These are phyloP conservation scores for Dipodomys ordii DNA, from an alignment of 2,113 vertebrate genomes.

Conservation along the genomic window DNA sequence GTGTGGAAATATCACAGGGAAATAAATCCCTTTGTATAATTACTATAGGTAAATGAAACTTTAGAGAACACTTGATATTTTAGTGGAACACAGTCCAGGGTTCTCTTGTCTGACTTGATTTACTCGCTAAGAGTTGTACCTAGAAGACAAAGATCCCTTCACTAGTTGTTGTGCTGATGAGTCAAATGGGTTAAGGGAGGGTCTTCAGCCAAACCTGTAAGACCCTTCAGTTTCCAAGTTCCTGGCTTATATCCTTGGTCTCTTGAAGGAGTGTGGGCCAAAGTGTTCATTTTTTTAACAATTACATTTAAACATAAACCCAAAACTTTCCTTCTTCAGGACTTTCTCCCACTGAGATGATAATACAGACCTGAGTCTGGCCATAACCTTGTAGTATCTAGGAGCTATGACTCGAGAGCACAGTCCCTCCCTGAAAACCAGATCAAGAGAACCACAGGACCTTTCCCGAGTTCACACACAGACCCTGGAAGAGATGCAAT, in stretches of 20 bases:
- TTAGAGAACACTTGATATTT: neutral
- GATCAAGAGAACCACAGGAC: too few species aligned
- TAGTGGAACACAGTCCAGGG: too few species aligned
- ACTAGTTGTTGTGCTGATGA: rapidly evolving
- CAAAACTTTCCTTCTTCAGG: neutral
- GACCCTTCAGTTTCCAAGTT: neutral
- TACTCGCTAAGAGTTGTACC: neutral
- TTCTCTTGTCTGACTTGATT: neutral
- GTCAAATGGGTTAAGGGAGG: neutral
- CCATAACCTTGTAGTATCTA: rapidly evolving
- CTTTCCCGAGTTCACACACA: neutral
- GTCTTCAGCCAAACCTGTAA: neutral
- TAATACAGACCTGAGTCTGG: neutral
- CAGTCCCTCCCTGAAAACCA: rapidly evolving
- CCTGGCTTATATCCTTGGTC: neutral
- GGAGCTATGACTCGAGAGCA: neutral
- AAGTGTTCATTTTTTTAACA: conserved; percentile 17
- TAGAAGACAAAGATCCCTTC: neutral
- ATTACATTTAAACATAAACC: neutral
- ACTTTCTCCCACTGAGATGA: neutral
- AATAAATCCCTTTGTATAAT: too few species aligned
- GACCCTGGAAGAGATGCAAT: neutral
- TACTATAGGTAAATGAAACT: too few species aligned
- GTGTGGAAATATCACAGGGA: too few species aligned
- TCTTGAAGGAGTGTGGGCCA: neutral